Evolutionary conservation across 2,888 invertebrate genomes (phyloP).

Genomic region (Gnatocerus cornutus): DNA sequence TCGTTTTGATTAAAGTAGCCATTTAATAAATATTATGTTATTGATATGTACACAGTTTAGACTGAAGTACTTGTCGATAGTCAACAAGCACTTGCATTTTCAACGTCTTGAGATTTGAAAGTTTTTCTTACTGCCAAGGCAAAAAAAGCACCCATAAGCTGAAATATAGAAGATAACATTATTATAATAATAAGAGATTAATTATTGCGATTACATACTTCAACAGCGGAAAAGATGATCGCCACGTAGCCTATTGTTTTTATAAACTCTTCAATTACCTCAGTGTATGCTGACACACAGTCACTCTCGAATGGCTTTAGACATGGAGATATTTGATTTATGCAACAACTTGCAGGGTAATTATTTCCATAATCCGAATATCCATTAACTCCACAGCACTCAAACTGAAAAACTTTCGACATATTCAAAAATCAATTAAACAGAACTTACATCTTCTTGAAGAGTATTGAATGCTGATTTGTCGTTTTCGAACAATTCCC

Average conservation of each 20-base stretch:
- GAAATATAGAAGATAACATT: background rate
- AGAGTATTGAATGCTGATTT: background rate
- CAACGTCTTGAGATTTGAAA: background rate
- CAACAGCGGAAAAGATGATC: background rate
- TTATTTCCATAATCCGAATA: background rate
- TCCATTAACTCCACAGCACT: conserved; percentile 10
- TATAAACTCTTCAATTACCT: background rate
- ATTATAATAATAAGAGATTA: background rate
- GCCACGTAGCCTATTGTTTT: background rate
- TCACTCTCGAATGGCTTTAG: background rate
- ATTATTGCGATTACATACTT: background rate
- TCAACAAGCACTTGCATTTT: too few relatives aligned
- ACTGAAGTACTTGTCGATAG: too few relatives aligned
- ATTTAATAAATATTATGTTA: too few relatives aligned
- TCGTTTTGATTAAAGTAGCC: too few relatives aligned
- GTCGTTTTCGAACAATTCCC: background rate
- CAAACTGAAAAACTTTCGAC: background rate
- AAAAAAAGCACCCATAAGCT: conserved; percentile 8
- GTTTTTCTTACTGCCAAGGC: background rate
- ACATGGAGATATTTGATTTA: background rate
- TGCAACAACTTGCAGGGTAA: background rate
- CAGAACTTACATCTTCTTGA: background rate
- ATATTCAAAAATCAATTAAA: background rate
- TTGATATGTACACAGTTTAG: too few relatives aligned
- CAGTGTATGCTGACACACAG: background rate